Conservation (phyloP, 1,140 invertebrate species). For the Gryon sp. region DNA sequence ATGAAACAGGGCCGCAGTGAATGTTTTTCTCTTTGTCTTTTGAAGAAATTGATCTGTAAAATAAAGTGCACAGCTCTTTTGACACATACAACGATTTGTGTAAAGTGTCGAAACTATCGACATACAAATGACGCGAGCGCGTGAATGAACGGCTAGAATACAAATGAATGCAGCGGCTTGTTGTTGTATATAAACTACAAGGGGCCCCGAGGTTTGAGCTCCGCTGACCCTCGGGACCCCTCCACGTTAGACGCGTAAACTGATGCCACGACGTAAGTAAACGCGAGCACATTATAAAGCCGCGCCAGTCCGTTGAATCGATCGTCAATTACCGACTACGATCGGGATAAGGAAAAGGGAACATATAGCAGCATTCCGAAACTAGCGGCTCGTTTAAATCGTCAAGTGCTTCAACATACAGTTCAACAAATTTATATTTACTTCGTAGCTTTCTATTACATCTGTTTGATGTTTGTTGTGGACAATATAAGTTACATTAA, state of each 20-base stretch:
- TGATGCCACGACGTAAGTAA: conserved; percentile 37
- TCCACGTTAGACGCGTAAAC: conserved; percentile 46
- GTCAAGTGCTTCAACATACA: too few relatives aligned
- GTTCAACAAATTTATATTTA: too few relatives aligned
- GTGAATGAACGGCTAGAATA: conserved; percentile 50
- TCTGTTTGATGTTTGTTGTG: too few relatives aligned
- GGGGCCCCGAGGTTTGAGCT: conserved; percentile 59
- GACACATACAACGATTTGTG: conserved; percentile 16
- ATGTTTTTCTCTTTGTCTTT: background rate
- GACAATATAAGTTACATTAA: too few relatives aligned
- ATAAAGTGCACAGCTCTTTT: conserved; percentile 4
- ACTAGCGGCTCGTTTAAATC: too few relatives aligned
- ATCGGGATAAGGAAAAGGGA: background rate
- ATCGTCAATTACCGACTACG: conserved; percentile 13
- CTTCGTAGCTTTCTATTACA: too few relatives aligned
- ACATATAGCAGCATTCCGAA: too few relatives aligned
- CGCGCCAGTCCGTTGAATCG: background rate
- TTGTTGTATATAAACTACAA: conserved; percentile 68
- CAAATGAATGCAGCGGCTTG: conserved; percentile 51
- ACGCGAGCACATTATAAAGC: conserved; percentile 19
- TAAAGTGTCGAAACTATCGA: conserved; percentile 5
- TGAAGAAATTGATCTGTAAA: background rate
- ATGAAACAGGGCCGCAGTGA: conserved; percentile 6
- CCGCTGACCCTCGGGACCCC: conserved; percentile 64
- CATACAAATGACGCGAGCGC: conserved; percentile 19